Evolutionary conservation across 2,113 vertebrate genomes (phyloP).

Genomic region (Ursus arctos): DNA sequence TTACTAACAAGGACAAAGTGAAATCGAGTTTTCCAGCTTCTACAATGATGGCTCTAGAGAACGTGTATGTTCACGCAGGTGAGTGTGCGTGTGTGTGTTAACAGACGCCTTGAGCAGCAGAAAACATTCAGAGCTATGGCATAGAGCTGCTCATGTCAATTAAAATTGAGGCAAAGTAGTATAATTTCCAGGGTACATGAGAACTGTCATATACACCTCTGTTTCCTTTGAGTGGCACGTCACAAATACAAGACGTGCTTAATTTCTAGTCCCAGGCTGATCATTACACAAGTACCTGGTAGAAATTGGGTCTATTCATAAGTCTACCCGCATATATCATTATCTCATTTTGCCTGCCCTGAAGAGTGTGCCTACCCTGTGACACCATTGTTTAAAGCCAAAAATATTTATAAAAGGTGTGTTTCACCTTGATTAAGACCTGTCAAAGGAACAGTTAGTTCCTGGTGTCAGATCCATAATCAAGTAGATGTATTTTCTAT

Average conservation of each 20-base stretch:
- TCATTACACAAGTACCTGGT: slow-evolving; percentile 80
- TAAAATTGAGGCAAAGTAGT: slow-evolving; percentile 74
- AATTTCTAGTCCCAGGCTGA: slow-evolving; percentile 79
- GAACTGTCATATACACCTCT: slow-evolving; percentile 69
- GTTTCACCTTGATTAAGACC: slow-evolving; percentile 68
- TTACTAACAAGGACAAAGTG: slow-evolving; percentile 78
- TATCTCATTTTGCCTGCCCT: slow-evolving; percentile 75
- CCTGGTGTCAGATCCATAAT: neutral
- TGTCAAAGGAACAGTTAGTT: slow-evolving; percentile 22
- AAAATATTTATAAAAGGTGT: slow-evolving; percentile 66
- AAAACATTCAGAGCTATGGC: slow-evolving; percentile 73
- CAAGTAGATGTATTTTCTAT: neutral
- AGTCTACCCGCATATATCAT: slow-evolving; percentile 57
- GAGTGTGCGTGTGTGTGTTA: neutral
- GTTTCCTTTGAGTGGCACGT: slow-evolving; percentile 70
- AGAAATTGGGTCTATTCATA: slow-evolving; percentile 81
- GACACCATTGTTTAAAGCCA: slow-evolving; percentile 67
- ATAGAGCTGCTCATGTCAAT: slow-evolving; percentile 73
- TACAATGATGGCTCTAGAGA: slow-evolving; percentile 59
- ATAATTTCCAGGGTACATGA: slow-evolving; percentile 71
- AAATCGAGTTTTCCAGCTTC: slow-evolving; percentile 78
- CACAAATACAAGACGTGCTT: slow-evolving; percentile 73
- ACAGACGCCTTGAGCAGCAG: neutral
- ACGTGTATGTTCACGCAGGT: neutral
- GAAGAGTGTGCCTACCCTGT: neutral